Evolutionary conservation across 2,113 vertebrate species (phyloP).

Genomic region (Carassius auratus): DNA sequence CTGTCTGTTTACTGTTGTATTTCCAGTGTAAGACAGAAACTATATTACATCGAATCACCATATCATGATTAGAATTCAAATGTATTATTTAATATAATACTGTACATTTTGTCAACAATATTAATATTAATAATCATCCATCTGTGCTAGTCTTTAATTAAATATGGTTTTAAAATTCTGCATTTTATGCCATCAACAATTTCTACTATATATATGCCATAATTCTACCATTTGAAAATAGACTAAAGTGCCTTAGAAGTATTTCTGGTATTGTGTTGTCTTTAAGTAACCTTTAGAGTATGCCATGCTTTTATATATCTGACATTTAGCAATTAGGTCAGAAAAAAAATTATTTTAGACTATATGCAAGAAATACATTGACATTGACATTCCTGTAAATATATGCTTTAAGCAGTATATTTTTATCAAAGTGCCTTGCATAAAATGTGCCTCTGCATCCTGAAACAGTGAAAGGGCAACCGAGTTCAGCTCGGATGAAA

Average conservation of each 20-base stretch:
- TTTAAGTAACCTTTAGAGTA: not conserved
- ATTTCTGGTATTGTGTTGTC: not conserved
- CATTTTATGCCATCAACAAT: not conserved
- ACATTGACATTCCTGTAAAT: not conserved
- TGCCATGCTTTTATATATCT: not conserved
- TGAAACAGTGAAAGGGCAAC: not conserved
- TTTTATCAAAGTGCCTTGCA: not conserved
- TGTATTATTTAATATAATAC: not conserved
- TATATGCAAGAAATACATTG: conserved; percentile 1
- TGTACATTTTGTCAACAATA: not conserved
- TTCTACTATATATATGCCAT: not conserved
- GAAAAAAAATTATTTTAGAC: not conserved
- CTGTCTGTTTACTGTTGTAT: not conserved
- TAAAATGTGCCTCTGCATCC: not conserved
- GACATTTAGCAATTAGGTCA: not conserved
- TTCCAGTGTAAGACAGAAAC: not conserved
- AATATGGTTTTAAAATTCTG: not conserved
- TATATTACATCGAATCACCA: not conserved
- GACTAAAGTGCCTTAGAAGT: not conserved
- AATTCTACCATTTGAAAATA: not conserved
- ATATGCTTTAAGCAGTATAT: not conserved
- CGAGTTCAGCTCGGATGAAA: not conserved
- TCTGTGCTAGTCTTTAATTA: not conserved
- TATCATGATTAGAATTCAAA: not conserved
- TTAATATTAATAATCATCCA: not conserved